These are phyloP conservation scores for Heterohyrax brucei DNA, from an alignment of 2,797 vertebrate genomes.

Conservation along the genomic window DNA sequence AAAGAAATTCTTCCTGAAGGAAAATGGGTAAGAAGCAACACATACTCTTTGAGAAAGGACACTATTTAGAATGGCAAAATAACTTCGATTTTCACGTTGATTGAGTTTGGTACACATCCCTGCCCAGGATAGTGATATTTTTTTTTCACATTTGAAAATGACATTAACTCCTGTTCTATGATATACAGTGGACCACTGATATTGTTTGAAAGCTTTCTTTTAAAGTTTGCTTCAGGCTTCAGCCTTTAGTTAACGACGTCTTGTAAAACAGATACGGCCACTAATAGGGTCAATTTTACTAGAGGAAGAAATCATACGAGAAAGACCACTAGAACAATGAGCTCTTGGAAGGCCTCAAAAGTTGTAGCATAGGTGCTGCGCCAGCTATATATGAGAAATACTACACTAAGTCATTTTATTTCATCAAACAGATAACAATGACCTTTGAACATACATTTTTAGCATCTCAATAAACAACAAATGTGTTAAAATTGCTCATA, in stretches of 20 bases:
- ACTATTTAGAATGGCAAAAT: conserved; percentile 57
- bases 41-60: conserved; percentile 34
- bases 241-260: not conserved
- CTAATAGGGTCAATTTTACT: not conserved
- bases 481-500: not conserved
- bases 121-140: not conserved
- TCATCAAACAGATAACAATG: not conserved
- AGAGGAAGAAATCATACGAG: not conserved
- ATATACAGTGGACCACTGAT: not conserved
- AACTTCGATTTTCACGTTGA: conserved; percentile 62
- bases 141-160: conserved; percentile 35
- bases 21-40: conserved; percentile 30
- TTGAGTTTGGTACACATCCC: not conserved
- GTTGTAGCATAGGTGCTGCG: fast-evolving
- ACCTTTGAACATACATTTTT: not conserved
- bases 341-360: not conserved
- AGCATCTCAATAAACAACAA: not conserved
- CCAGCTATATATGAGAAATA: fast-evolving
- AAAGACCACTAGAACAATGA: fast-evolving
- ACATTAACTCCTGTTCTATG: conserved; percentile 60
- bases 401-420: not conserved
- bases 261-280: not conserved
- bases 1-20: not conserved
- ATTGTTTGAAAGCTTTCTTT: not conserved
- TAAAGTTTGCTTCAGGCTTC: conserved; percentile 44